Evolutionary conservation across 2,888 invertebrate species (phyloP).

Genomic region (Drosophila neonasuta): DNA sequence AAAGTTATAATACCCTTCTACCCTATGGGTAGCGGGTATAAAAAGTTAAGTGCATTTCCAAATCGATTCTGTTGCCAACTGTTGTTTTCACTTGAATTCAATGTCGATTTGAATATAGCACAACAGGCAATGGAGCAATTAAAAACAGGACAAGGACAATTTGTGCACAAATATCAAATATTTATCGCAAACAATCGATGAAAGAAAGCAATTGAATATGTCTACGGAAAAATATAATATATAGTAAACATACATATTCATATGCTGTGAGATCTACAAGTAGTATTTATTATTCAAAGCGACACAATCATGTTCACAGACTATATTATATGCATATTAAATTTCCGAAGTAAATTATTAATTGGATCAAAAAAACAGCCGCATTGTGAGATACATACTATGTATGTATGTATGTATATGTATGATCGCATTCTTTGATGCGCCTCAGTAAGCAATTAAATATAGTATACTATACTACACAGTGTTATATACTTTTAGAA

Average conservation of each 20-base stretch:
- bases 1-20: too few relatives aligned
- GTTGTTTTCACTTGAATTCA: conserved; percentile 7
- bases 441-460: conserved; percentile 21
- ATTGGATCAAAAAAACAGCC: conserved; percentile 45
- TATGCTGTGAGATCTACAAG: not conserved
- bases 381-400: conserved; percentile 15
- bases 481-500: not conserved
- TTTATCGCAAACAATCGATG: conserved; percentile 24
- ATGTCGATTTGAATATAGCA: conserved; percentile 11
- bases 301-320: not conserved
- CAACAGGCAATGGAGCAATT: conserved; percentile 41
- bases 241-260: not conserved
- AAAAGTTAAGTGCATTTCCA: not conserved
- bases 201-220: conserved; percentile 9
- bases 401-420: too few relatives aligned
- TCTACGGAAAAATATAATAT: not conserved
- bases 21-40: too few relatives aligned
- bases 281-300: conserved; percentile 7
- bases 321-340: conserved; percentile 13
- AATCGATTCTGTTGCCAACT: conserved; percentile 5
- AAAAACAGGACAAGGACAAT: conserved; percentile 56
- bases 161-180: conserved; percentile 18
- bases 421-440: conserved; percentile 22
- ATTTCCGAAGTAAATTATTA: conserved; percentile 26
- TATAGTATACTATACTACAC: not conserved